phyloP scores from a whole-genome alignment of 2,797 vertebrate species.

The Neosalanx taihuensis region DNA sequence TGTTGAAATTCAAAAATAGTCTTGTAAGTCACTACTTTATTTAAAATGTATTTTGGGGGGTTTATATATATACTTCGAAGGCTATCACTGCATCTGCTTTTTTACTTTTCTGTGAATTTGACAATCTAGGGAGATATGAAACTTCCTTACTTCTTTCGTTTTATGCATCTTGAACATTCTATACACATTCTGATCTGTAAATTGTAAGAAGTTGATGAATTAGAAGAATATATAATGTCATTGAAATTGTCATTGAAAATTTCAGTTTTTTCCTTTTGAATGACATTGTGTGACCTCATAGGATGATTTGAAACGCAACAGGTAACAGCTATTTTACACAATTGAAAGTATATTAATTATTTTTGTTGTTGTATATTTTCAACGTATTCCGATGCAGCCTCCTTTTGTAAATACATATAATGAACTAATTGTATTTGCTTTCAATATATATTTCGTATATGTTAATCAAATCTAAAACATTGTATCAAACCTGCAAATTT shows the following conservation, averaged over 20 bases:
- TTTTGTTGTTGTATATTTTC: conserved; percentile 48
- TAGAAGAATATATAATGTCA: conserved; percentile 39
- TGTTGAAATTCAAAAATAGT: conserved; percentile 15
- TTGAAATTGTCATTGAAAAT: conserved; percentile 42
- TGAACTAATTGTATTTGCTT: conserved; percentile 24
- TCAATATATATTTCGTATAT: conserved; percentile 45
- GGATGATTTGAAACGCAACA: too few relatives aligned
- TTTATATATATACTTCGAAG: conserved; percentile 48
- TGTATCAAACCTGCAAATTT: conserved; percentile 33
- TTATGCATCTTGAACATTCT: conserved; percentile 33
- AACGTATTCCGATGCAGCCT: conserved; percentile 43
- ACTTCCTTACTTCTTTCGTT: conserved; percentile 48
- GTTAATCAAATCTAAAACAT: conserved; percentile 38
- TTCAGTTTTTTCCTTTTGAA: background rate
- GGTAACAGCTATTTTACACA: conserved; percentile 2
- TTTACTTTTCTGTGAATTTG: conserved; percentile 30
- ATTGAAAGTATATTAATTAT: background rate
- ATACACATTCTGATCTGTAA: conserved; percentile 35
- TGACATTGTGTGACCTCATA: too few relatives aligned
- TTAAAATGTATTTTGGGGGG: conserved; percentile 49
- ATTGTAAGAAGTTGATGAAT: conserved; percentile 60
- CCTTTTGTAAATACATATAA: conserved; percentile 32
- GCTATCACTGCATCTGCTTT: conserved; percentile 47
- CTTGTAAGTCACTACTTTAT: conserved; percentile 62
- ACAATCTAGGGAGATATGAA: conserved; percentile 24